These are phyloP conservation scores for Drosophila bifasciata DNA, from an alignment of 1,140 invertebrate species.

Conservation along the genomic window DNA sequence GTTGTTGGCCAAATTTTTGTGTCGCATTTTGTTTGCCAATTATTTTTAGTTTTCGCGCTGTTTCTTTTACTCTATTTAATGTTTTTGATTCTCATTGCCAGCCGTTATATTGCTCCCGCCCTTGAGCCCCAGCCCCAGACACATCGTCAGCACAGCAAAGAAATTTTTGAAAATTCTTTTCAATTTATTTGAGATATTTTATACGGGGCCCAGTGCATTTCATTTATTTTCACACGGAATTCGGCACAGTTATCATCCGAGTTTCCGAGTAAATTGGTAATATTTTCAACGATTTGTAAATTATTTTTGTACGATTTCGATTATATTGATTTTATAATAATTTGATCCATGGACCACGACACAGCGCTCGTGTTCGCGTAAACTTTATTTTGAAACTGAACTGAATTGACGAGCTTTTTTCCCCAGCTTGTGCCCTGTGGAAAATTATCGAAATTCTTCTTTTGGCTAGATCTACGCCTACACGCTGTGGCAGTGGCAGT, in stretches of 20 bases:
- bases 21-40: slow-evolving; percentile 78
- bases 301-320: slow-evolving; percentile 44
- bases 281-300: slow-evolving; percentile 29
- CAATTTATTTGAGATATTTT: slow-evolving; percentile 65
- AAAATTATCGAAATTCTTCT: slow-evolving; percentile 83
- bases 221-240: slow-evolving; percentile 8
- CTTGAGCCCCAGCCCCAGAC: slow-evolving; percentile 61
- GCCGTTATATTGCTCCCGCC: slow-evolving; percentile 46
- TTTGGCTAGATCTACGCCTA: slow-evolving; percentile 58
- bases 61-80: slow-evolving; percentile 24
- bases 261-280: not conserved
- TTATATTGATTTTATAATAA: slow-evolving; percentile 60
- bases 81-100: slow-evolving; percentile 54
- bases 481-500: slow-evolving; percentile 42
- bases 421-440: slow-evolving; percentile 39
- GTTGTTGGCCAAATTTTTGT: slow-evolving; percentile 74
- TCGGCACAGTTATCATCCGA: slow-evolving; percentile 5
- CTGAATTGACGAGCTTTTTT: slow-evolving; percentile 64
- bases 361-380: slow-evolving; percentile 65
- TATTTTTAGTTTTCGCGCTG: slow-evolving; percentile 71
- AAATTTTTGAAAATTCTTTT: slow-evolving; percentile 63
- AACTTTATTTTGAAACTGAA: slow-evolving; percentile 79
- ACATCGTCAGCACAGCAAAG: slow-evolving; percentile 46
- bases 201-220: slow-evolving; percentile 17
- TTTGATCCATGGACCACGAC: slow-evolving; percentile 1